Base-by-base conservation (phyloP, 2,888 invertebrate species). In the Macaria notata region DNA sequence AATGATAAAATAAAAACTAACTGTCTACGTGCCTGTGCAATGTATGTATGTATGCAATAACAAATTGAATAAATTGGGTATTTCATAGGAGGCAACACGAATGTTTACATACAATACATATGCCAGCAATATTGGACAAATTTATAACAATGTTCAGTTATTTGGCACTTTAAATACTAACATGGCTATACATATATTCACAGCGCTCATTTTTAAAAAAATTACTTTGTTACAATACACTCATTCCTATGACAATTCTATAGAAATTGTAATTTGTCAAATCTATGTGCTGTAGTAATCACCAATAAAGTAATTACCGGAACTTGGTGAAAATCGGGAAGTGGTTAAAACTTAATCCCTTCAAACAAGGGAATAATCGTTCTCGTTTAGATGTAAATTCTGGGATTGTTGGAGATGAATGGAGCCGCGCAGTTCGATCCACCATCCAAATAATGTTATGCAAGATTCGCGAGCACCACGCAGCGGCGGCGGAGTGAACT, bases 351-450 rank as follows among this genome's bases (percentile, higher is more conserved):
- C 78, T 82, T 76, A 79, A 81, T 84, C 79, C 81, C 72, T 81
- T 83, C 78, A 82, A 84, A 86, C 84, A 85, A 81, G 80, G 75
- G 79, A 82, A 82, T 87, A 86, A 87, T 85, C 81, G 82, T 79
- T 77, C 75, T 79, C 77, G 84, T 86, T 87, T 82, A 81, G 77
- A 87, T 87, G 86, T 78, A 78, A 87, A 87, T 87, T 80, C 64
- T 38, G 64, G 74, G 68, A 78, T 78, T 81, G 78, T 79, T 74
- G 73, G 75, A 75, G 72, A 69, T 78, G 77, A 79, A 85, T 80
- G 73, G 75, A 78, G 80, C 72, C 71, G 73, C 50, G 71, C 77
- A 71, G 62, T 81, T 83, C 78, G 78, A 83, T 83, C 79, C 75
- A 69, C 70, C 76, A 70, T 81, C 83, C 80, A 76, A 84, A 83